Evolutionary conservation across 2,888 invertebrate species (phyloP).

Genomic region (Drosophila flavopinicola): DNA sequence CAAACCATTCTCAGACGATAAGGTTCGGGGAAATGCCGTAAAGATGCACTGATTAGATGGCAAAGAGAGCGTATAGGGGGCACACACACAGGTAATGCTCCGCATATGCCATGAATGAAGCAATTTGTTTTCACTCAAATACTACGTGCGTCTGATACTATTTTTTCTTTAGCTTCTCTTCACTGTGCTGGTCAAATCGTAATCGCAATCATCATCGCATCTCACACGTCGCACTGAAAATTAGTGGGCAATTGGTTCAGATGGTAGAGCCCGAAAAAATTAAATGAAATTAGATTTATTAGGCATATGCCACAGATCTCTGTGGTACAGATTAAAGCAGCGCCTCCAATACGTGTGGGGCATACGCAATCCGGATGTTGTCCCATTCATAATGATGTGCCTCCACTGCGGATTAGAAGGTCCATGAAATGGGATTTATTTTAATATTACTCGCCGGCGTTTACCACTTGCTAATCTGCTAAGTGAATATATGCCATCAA

Average conservation of each 20-base stretch:
- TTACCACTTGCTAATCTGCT: constrained; percentile 43
- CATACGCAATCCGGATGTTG: constrained; percentile 47
- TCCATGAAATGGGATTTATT: constrained; percentile 61
- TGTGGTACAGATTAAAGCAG: constrained; percentile 50
- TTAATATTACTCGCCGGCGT: too few species aligned
- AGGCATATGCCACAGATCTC: constrained; percentile 71
- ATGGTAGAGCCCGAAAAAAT: neutral
- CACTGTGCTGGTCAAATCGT: constrained; percentile 33
- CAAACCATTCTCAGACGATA: constrained; percentile 15
- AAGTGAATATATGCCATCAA: constrained; percentile 55
- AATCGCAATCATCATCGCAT: constrained; percentile 53
- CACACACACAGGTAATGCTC: constrained; percentile 46
- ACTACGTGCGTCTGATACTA: constrained; percentile 57
- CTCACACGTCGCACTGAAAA: constrained; percentile 69
- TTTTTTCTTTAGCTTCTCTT: constrained; percentile 3
- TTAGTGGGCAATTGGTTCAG: constrained; percentile 69
- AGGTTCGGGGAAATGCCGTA: constrained; percentile 39
- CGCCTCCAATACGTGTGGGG: constrained; percentile 57
- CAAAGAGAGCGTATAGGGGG: neutral
- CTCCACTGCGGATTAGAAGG: constrained; percentile 13
- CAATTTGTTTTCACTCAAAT: constrained; percentile 62
- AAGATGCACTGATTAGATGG: constrained; percentile 57
- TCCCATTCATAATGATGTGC: constrained; percentile 31
- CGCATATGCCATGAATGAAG: constrained; percentile 65
- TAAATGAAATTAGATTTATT: constrained; percentile 65